Conservation (phyloP, 2,888 invertebrate genomes). For the Leucophenga montana region DNA sequence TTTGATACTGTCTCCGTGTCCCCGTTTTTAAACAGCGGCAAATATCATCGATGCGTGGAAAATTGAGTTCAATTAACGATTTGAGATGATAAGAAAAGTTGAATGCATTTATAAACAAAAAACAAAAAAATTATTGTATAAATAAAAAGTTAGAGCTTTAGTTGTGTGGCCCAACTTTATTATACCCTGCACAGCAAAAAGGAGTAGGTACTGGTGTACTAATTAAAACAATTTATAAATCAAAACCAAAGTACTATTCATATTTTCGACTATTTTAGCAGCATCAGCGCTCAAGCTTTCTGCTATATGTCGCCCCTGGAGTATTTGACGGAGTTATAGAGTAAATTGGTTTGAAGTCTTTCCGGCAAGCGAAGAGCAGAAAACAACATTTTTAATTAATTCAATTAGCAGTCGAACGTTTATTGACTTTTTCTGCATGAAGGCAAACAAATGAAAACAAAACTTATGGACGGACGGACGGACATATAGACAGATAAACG, state of each 20-base stretch:
- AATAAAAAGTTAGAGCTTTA: no score
- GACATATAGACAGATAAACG: not conserved
- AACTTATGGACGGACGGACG: not conserved
- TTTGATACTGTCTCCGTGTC: no score
- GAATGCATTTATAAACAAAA: conserved; percentile 8
- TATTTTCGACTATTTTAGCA: no score
- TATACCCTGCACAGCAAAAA: no score
- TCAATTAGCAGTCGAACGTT: conserved; percentile 51
- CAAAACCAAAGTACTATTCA: no score
- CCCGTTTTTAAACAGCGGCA: not conserved
- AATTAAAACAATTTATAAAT: no score
- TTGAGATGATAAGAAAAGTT: conserved; percentile 6
- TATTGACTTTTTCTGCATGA: conserved; percentile 44
- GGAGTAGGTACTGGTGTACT: no score
- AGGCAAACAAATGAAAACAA: conserved; percentile 8
- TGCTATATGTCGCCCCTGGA: no score
- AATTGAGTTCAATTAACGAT: conserved; percentile 13
- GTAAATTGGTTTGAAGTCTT: no score
- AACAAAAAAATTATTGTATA: not conserved
- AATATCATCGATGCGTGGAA: not conserved
- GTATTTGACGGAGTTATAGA: no score
- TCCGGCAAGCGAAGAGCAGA: not conserved
- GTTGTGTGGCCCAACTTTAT: no score
- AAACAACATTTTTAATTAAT: conserved; percentile 43
- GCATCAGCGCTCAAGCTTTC: no score